Evolutionary conservation across 2,113 vertebrate genomes (phyloP), one percentile per base, ranked within the genome.

Genomic region (Lasiurus borealis): DNA sequence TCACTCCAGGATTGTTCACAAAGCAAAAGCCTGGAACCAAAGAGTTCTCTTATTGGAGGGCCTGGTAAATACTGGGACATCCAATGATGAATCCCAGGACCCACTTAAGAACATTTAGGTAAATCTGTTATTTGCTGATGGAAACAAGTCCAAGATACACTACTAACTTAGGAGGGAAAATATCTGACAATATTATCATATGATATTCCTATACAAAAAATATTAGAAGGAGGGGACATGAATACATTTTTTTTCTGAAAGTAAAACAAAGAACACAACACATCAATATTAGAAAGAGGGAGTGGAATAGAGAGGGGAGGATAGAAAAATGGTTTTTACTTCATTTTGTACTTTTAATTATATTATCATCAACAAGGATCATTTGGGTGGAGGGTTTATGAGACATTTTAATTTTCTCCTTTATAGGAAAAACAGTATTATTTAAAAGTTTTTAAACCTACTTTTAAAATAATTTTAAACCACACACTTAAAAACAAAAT

Each of bases 391-490:
- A 82, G 23, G 34, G 8, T 46, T 93, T 44, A 64, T 23, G 16
- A 64, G 14, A 27, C 25, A 78, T 59, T 71, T 93, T 29, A 25
- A 62, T 64, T 85, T 76, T 64, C 23, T 59, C 85, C 48, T 83
- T 75, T 76, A 59, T 25, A 81, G 25, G 36, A 82, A 96, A 88
- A 75, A 64, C 19, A 92, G 9, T 62, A 69, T 77, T 62, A 78
- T 78, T 75, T 69, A 34, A 73, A 86, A 72, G 2, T 29, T 84
- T 9, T 9, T 44, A 44, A 31, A 75, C 34, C 6, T 77, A 34
- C 46, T 76, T 95, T 84, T 52, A 1, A 76, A 83, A 78, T 52
- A 54, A 59, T 69, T 85, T 87, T 85, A 34, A 85, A 88, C 92
- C 52, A 92, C 46, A 85, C 62, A 73, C 77, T 73, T 57, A 16